A percentile compares a stretch with the other conserved stretches of the same genome.
Conservation (phyloP, 2,888 invertebrate genomes). For the Eucriotettix oculatus region DNA sequence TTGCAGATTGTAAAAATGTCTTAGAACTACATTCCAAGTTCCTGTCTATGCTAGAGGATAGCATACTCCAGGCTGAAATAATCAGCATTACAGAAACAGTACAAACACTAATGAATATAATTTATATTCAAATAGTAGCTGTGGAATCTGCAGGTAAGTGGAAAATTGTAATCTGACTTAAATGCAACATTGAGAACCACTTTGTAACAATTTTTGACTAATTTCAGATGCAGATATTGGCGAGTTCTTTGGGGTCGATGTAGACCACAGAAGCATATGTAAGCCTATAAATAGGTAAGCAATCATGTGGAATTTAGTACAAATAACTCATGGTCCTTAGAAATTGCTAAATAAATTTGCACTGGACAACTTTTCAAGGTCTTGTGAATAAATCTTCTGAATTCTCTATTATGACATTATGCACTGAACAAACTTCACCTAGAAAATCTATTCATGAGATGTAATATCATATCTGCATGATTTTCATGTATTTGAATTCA, state of each 20-base stretch:
- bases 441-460: no score
- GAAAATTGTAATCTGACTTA: not conserved
- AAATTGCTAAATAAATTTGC: not conserved
- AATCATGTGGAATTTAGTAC: constrained; percentile 1
- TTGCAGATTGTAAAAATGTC: constrained; percentile 52
- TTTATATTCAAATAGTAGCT: constrained; percentile 59
- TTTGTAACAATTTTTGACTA: not conserved
- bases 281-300: constrained; percentile 48
- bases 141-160: constrained; percentile 56
- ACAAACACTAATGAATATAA: constrained; percentile 54
- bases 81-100: constrained; percentile 66
- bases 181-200: not conserved
- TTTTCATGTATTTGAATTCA: no score
- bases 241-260: constrained; percentile 49
- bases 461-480: no score
- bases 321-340: no score
- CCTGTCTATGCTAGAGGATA: constrained; percentile 33
- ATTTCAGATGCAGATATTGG: constrained; percentile 63
- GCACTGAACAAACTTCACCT: no score
- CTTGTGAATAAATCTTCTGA: no score
- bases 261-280: constrained; percentile 74
- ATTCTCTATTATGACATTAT: no score
- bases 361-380: not conserved
- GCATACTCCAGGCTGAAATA: constrained; percentile 36
- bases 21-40: constrained; percentile 47